These are phyloP conservation scores for Eugnorisma glareosa DNA, from an alignment of 2,888 invertebrate species.

Conservation along the genomic window DNA sequence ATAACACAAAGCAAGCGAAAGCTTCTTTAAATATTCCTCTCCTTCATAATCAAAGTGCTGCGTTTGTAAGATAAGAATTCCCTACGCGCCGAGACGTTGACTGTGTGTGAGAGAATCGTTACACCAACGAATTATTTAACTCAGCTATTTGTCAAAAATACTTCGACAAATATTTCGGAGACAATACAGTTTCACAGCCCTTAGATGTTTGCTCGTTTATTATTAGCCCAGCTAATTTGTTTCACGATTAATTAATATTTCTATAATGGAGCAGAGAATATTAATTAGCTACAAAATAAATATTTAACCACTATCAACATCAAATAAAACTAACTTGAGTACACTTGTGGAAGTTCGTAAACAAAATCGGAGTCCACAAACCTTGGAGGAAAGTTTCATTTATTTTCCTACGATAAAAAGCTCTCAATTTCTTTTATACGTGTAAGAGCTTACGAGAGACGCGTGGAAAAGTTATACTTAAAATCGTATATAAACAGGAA, in stretches of 20 bases:
- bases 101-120: conserved; percentile 79
- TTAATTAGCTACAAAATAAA: conserved; percentile 37
- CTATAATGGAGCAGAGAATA: conserved; percentile 1
- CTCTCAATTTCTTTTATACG: conserved; percentile 64
- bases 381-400: conserved; percentile 35
- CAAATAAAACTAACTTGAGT: conserved; percentile 40
- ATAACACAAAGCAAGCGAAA: conserved; percentile 83
- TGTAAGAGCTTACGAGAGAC: conserved; percentile 62
- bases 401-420: conserved; percentile 54
- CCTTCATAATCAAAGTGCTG: conserved; percentile 89
- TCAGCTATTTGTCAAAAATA: conserved; percentile 88
- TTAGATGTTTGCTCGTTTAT: conserved; percentile 39
- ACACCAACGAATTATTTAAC: conserved; percentile 86
- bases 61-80: conserved; percentile 88
- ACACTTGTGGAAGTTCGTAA: conserved; percentile 19
- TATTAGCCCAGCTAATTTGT: conserved; percentile 19
- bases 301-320: conserved; percentile 44
- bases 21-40: conserved; percentile 89
- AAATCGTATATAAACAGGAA: conserved; percentile 78
- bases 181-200: conserved; percentile 66
- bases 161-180: conserved; percentile 73
- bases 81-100: conserved; percentile 80
- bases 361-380: conserved; percentile 18
- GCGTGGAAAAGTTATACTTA: conserved; percentile 66
- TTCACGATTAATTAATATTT: conserved; percentile 35